Percentiles rank a stretch among this genome's conserved stretches.
These are phyloP conservation scores for Oreamnos americanus DNA, from an alignment of 2,113 vertebrate species.

Conservation along the genomic window DNA sequence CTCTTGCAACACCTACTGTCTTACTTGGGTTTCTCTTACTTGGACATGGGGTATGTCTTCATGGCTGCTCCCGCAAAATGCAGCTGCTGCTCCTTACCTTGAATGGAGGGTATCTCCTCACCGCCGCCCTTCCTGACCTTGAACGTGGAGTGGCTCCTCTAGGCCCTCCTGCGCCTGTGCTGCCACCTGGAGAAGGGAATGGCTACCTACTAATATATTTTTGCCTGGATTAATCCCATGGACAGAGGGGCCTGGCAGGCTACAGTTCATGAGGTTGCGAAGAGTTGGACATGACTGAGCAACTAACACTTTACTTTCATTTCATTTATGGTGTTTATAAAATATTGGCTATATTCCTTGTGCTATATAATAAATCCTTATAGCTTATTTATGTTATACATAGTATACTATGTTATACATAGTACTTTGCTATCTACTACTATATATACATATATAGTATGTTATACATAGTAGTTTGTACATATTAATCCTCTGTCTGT, in stretches of 20 bases:
- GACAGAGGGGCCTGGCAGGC: not conserved
- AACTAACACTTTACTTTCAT: not conserved
- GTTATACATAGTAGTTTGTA: not conserved
- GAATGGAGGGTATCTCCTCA: too few relatives aligned
- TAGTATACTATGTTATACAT: not conserved
- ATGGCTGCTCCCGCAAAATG: fast-evolving
- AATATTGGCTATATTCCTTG: not conserved
- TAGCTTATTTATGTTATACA: not conserved
- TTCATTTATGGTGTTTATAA: not conserved
- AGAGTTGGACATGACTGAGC: not conserved
- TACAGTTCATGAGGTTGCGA: not conserved
- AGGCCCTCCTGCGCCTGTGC: fast-evolving
- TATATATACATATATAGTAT: not conserved
- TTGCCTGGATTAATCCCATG: not conserved
- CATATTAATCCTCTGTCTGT: not conserved
- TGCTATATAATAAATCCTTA: not conserved
- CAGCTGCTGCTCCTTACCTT: too few relatives aligned
- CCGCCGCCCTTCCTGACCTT: fast-evolving
- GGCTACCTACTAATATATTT: not conserved
- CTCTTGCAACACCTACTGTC: too few relatives aligned
- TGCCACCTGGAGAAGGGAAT: not conserved
- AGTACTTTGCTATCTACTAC: not conserved
- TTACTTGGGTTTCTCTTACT: too few relatives aligned
- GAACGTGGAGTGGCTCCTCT: too few relatives aligned
- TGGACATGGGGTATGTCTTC: too few relatives aligned